A percentile compares a stretch with the other conserved stretches of the same genome.
Evolutionary conservation across 2,113 vertebrate genomes (phyloP).

Genomic region (Pterocles burchelli): DNA sequence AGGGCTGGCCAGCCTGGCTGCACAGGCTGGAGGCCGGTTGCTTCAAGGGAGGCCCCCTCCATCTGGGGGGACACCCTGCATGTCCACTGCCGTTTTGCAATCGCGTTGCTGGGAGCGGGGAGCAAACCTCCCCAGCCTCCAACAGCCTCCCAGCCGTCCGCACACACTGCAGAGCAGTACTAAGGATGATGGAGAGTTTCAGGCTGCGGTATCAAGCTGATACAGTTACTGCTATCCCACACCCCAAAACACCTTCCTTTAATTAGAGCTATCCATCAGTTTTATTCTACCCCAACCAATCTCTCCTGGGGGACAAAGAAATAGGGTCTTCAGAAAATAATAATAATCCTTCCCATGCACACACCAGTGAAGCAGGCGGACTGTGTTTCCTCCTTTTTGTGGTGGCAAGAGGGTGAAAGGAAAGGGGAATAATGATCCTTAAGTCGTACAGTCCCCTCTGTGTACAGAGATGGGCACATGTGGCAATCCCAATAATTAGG

Average conservation of each 20-base stretch:
- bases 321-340: not conserved
- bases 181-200: not conserved
- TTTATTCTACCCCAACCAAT: not conserved
- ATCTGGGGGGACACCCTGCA: not conserved
- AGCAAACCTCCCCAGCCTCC: not conserved
- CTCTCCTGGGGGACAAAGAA: not conserved
- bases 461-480: not conserved
- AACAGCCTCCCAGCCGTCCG: not conserved
- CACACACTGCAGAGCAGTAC: not conserved
- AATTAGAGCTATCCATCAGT: not conserved
- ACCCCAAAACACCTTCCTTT: rapidly evolving
- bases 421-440: not conserved
- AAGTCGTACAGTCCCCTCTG: rapidly evolving
- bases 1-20: not conserved
- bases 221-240: not conserved
- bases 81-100: not conserved
- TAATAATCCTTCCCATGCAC: not conserved
- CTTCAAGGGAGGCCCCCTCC: too few relatives aligned
- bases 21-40: too few relatives aligned
- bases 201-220: not conserved
- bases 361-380: rapidly evolving
- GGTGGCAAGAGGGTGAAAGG: not conserved
- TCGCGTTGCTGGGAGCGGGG: not conserved
- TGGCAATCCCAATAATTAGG: not conserved
- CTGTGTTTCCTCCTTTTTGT: not conserved